Base-by-base conservation (phyloP, 2,113 vertebrate genomes). In the Gnathonemus longibarbis region DNA sequence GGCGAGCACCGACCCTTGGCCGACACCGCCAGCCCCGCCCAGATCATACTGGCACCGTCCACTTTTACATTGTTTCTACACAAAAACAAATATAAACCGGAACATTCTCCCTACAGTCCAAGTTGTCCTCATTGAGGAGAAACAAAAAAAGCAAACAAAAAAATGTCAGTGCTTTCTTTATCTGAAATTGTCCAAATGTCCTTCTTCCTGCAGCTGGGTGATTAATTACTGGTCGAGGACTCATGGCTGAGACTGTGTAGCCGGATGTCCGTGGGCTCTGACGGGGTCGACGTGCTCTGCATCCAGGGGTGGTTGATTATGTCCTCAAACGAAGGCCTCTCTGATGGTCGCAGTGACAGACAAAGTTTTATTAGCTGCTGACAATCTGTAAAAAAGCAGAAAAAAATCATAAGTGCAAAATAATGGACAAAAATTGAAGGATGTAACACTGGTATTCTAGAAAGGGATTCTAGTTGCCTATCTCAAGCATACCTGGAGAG, bases 281-380 rank as follows among this genome's bases (percentile, higher is more conserved):
- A 93, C 9, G 97, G 93, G 48, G 97, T 93, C 2, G 96, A 92
- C 0, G 96, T 92, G 83, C 92, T 95, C 93, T 98, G 97, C 97
- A 99, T 97, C 98, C 98, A 99, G 0, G 97, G 91, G 93, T 99
- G 98, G 91, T 97, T 98, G 93, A 97, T 94, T 89, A 99, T 96
- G 89, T 99, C 98, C 93, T 99, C 98, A 0, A 99, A 96, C 1
- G 98, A 97, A 0, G 98, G 98, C 1, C 98, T 95, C 90, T 99
- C 98, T 0, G 97, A 96, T 0, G 98, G 97, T 89, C 97, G 95
- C 94, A 97, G 93, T 74, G 97, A 95, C 91, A 99, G 94, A 48
- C 98, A 99, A 96, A 96, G 97, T 89, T 95, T 95, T 92, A 99
- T 98, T 91, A 99, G 96, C 91, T 98, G 95, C 87, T 99, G 97